Percentiles rank a stretch among this genome's conserved stretches.
phyloP scores from a whole-genome alignment of 2,797 vertebrate genomes.

The Tenualosa ilisha region DNA sequence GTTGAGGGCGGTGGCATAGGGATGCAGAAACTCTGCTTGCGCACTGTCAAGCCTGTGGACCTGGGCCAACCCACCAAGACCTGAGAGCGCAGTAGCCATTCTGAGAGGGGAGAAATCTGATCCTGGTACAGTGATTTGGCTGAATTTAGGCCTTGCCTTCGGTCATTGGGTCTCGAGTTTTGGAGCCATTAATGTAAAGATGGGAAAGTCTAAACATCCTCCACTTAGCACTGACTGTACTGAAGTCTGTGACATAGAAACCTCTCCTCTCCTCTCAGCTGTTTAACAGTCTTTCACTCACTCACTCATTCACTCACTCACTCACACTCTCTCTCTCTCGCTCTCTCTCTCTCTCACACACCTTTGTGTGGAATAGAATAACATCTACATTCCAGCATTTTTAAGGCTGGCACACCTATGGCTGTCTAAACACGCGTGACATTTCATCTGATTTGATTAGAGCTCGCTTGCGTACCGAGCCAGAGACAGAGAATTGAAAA shows the following conservation, averaged over 20 bases:
- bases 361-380: neutral
- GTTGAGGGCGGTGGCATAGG: neutral
- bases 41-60: neutral
- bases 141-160: neutral
- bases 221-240: neutral
- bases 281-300: too few relatives aligned
- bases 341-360: neutral
- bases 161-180: neutral
- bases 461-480: neutral
- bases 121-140: neutral
- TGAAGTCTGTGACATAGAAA: neutral
- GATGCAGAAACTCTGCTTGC: neutral
- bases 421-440: neutral
- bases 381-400: slow-evolving; percentile 7
- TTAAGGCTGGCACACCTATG: neutral
- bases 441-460: neutral
- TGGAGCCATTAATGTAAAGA: neutral
- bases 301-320: too few relatives aligned
- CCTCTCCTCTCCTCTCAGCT: neutral
- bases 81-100: neutral
- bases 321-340: too few relatives aligned
- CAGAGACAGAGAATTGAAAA: neutral
- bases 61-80: neutral
- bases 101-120: neutral
- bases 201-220: neutral